Percentiles rank a stretch among this genome's conserved stretches.
phyloP scores from a whole-genome alignment of 2,888 invertebrate genomes.

The Lordiphosa andalusiaca region DNA sequence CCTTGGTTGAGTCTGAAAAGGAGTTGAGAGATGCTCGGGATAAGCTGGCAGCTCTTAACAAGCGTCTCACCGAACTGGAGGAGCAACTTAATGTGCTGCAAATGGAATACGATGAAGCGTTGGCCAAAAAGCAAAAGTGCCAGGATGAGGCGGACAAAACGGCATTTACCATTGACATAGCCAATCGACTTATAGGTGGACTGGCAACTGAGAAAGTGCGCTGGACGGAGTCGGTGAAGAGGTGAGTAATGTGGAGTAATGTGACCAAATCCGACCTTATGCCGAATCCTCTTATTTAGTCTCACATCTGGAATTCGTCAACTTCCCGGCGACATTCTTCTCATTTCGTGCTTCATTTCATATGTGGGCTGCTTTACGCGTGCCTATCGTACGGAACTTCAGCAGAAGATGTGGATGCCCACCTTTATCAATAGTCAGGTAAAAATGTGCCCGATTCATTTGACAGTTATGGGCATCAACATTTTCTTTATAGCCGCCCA shows the following conservation, averaged over 20 bases:
- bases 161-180: conserved; percentile 92
- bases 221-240: conserved; percentile 86
- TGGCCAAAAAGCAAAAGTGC: conserved; percentile 92
- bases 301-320: conserved; percentile 87
- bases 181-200: conserved; percentile 94
- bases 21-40: conserved; percentile 91
- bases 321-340: conserved; percentile 92
- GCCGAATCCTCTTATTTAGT: conserved; percentile 70
- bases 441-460: conserved; percentile 32
- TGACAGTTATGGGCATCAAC: background rate
- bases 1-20: conserved; percentile 91
- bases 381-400: conserved; percentile 88
- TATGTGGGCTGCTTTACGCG: conserved; percentile 97
- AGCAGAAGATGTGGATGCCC: conserved; percentile 90
- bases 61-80: conserved; percentile 86
- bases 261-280: background rate
- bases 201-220: conserved; percentile 94
- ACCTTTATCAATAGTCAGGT: conserved; percentile 86
- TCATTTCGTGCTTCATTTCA: conserved; percentile 95
- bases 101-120: conserved; percentile 92
- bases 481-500: conserved; percentile 82
- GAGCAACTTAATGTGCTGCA: conserved; percentile 88
- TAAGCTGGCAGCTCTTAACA: conserved; percentile 88
- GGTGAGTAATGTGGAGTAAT: conserved; percentile 74
- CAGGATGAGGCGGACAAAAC: conserved; percentile 96